These are phyloP conservation scores for Clarias platycephalus DNA, from an alignment of 2,797 vertebrate species.

Conservation along the genomic window DNA sequence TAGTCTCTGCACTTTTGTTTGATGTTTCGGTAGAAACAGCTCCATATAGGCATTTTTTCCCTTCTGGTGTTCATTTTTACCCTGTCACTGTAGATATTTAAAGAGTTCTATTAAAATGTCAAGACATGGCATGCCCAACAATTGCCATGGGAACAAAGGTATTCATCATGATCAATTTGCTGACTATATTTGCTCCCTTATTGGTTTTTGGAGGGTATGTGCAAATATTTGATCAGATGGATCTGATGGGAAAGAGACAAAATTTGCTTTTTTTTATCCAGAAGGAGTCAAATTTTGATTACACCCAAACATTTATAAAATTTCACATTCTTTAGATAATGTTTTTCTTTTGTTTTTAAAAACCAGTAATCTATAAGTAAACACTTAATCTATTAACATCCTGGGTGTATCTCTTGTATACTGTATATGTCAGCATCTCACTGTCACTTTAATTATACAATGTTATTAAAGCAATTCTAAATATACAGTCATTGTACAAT, in stretches of 20 bases:
- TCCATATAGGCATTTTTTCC: not conserved
- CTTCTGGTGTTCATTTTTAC: conserved; percentile 6
- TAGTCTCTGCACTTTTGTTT: conserved; percentile 24
- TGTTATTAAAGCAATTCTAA: not conserved
- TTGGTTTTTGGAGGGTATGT: conserved; percentile 40
- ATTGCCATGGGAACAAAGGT: conserved; percentile 50
- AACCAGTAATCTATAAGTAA: not conserved
- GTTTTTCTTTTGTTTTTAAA: not conserved
- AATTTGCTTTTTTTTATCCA: conserved; percentile 23
- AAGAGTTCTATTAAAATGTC: conserved; percentile 48
- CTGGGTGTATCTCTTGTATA: not conserved
- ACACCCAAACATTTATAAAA: not conserved
- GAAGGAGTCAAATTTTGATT: not conserved
- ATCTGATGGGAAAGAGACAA: conserved; percentile 24
- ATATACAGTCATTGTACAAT: not conserved
- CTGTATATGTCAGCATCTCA: not conserved
- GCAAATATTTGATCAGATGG: conserved; percentile 45
- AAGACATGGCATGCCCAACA: conserved; percentile 41
- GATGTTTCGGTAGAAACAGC: conserved; percentile 12
- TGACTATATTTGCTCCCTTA: conserved; percentile 38
- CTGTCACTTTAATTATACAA: not conserved
- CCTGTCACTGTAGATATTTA: conserved; percentile 36
- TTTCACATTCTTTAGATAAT: not conserved
- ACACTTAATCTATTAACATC: not conserved
- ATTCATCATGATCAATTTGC: conserved; percentile 60